phyloP scores from a whole-genome alignment of 2,888 invertebrate species.

The Hydrotaea cyrtoneurina region DNA sequence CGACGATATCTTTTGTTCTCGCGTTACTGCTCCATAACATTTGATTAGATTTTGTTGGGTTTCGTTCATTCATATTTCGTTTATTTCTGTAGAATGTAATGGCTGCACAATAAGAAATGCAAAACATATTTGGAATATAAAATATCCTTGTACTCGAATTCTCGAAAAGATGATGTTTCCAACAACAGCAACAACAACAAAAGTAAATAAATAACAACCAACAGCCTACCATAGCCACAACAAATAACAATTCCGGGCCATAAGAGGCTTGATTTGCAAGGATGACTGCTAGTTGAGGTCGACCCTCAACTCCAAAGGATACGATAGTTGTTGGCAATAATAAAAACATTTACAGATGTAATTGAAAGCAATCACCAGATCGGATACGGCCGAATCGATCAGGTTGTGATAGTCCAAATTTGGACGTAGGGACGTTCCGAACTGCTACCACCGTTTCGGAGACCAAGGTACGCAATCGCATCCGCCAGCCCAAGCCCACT shows the following conservation, averaged over 20 bases:
- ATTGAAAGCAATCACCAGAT: too few relatives aligned
- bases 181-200: background rate
- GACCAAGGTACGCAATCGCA: too few relatives aligned
- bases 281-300: background rate
- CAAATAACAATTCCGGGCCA: background rate
- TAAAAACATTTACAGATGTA: too few relatives aligned
- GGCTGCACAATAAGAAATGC: slow-evolving; percentile 13
- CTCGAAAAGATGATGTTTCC: background rate
- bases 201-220: background rate
- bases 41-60: slow-evolving; percentile 48
- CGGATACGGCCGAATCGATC: too few relatives aligned
- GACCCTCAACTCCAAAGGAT: too few relatives aligned
- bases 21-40: slow-evolving; percentile 59
- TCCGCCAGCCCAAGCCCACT: too few relatives aligned
- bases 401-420: too few relatives aligned
- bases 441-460: too few relatives aligned
- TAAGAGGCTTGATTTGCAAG: background rate
- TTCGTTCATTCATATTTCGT: slow-evolving; percentile 17
- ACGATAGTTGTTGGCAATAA: too few relatives aligned
- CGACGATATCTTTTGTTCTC: slow-evolving; percentile 32
- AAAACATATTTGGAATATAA: slow-evolving; percentile 22
- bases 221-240: too few relatives aligned
- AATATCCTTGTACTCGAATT: background rate
- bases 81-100: slow-evolving; percentile 35
- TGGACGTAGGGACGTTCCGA: too few relatives aligned